Conservation (phyloP, 1,140 invertebrate species). For the Ditylenchus dipsaci region DNA sequence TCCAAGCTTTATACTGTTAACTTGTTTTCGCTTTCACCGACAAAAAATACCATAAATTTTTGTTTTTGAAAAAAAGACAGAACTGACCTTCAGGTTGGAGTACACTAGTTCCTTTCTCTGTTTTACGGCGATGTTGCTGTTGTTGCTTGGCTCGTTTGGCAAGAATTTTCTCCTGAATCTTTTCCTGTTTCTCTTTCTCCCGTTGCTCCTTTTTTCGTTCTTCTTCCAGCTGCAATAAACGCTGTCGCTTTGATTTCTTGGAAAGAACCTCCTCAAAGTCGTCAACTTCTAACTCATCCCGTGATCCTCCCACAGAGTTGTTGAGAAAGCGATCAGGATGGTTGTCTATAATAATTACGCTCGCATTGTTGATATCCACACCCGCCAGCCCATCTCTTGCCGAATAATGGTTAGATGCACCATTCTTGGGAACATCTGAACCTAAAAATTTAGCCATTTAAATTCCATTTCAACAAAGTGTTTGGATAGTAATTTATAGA, state of each 20-base stretch:
- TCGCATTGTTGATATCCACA: conserved; percentile 49
- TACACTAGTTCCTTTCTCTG: not conserved
- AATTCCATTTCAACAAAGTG: no score
- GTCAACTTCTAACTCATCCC: conserved; percentile 62
- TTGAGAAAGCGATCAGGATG: conserved; percentile 63
- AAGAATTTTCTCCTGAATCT: not conserved
- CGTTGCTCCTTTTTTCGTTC: not conserved
- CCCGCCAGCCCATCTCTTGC: conserved; percentile 52
- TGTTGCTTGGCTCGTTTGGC: not conserved
- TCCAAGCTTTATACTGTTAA: no score
- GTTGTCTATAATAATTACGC: conserved; percentile 66
- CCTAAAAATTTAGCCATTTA: not conserved
- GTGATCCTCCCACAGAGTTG: conserved; percentile 48
- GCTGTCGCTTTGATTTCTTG: not conserved
- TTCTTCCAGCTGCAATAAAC: not conserved
- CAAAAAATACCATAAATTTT: no score
- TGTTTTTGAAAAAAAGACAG: no score
- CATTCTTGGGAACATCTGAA: not conserved
- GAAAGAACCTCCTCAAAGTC: conserved; percentile 76
- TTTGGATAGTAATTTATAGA: conserved; percentile 3
- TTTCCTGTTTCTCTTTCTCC: not conserved
- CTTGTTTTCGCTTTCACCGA: no score
- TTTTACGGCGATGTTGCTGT: not conserved
- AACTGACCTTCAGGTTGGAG: no score
- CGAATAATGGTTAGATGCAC: no score